phyloP scores from a whole-genome alignment of 2,888 invertebrate species.

The Cantharis lateralis region DNA sequence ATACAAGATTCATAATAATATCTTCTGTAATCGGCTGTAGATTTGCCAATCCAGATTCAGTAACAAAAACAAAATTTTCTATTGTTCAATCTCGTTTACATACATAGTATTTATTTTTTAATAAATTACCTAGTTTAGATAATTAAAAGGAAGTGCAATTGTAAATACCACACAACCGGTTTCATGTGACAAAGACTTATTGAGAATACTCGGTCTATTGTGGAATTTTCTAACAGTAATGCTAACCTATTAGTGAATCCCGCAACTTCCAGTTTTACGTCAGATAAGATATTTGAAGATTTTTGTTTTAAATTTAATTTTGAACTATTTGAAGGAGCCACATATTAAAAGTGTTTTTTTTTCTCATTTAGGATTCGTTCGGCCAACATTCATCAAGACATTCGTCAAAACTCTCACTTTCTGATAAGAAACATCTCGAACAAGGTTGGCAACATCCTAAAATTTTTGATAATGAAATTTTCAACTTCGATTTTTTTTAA shows the following conservation, averaged over 20 bases:
- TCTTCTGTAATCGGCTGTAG: background rate
- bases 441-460: constrained; percentile 38
- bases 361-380: constrained; percentile 51
- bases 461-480: background rate
- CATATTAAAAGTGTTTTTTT: background rate
- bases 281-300: background rate
- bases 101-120: no score
- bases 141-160: background rate
- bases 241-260: background rate
- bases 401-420: constrained; percentile 54
- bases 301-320: background rate
- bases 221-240: background rate
- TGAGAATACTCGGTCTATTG: background rate
- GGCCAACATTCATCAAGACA: constrained; percentile 53
- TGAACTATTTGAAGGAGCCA: background rate
- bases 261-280: background rate
- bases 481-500: constrained; percentile 27
- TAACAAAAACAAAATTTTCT: background rate
- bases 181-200: background rate
- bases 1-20: background rate
- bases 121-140: background rate
- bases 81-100: background rate
- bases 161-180: background rate
- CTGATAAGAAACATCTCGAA: constrained; percentile 50
- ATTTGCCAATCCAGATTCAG: background rate